Conservation (phyloP, 2,888 invertebrate species). For the Erebia aethiops region DNA sequence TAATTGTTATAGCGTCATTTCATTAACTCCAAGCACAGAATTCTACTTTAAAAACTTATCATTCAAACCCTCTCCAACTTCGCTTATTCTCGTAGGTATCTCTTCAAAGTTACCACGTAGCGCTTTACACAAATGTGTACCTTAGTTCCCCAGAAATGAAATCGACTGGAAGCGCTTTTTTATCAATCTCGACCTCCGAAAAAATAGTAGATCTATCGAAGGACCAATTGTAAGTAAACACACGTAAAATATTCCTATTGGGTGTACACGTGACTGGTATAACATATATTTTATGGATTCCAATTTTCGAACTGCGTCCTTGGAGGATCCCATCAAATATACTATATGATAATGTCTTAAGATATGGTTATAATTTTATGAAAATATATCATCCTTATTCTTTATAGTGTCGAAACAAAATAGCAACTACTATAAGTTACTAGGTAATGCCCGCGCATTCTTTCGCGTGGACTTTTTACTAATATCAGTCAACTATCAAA, state of each 20-base stretch:
- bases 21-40: slow-evolving; percentile 59
- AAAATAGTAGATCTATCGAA: slow-evolving; percentile 36
- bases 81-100: slow-evolving; percentile 71
- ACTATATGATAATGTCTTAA: slow-evolving; percentile 33
- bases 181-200: slow-evolving; percentile 26
- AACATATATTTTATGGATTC: slow-evolving; percentile 43
- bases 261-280: slow-evolving; percentile 43
- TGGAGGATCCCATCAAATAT: slow-evolving; percentile 40
- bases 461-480: no score
- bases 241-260: slow-evolving; percentile 46
- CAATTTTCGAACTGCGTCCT: slow-evolving; percentile 41
- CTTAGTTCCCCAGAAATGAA: slow-evolving; percentile 57
- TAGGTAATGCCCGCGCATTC: background rate
- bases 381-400: slow-evolving; percentile 17
- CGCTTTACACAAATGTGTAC: slow-evolving; percentile 76
- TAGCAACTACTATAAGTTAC: background rate
- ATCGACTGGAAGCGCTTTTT: slow-evolving; percentile 49
- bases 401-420: background rate
- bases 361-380: slow-evolving; percentile 37
- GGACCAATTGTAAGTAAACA: slow-evolving; percentile 45
- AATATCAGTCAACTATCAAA: no score
- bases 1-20: slow-evolving; percentile 49
- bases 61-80: slow-evolving; percentile 71
- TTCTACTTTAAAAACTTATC: slow-evolving; percentile 69
- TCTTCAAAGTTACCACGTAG: slow-evolving; percentile 73